Percentiles rank a stretch among this genome's conserved stretches.
Conservation (phyloP, 2,113 vertebrate species). For the Pyxicephalus adspersus region DNA sequence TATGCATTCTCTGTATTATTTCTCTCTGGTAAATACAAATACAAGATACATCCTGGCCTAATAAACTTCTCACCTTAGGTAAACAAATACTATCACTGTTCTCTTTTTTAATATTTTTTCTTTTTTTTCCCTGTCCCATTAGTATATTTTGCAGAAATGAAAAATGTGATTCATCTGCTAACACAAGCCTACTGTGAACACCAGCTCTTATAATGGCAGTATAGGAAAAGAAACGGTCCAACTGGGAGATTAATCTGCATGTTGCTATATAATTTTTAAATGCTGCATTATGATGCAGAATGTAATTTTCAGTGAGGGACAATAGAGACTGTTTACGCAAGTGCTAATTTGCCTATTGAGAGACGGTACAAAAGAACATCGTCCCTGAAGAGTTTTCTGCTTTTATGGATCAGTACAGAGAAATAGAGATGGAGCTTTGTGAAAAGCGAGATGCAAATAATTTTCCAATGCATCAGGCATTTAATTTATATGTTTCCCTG, state of each 20-base stretch:
- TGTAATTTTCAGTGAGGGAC: conserved; percentile 5
- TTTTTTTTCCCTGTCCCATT: not conserved
- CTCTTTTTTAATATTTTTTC: not conserved
- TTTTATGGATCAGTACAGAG: conserved; percentile 21
- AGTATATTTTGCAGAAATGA: not conserved
- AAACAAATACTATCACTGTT: not conserved
- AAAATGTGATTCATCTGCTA: conserved; percentile 9
- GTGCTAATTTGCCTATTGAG: conserved; percentile 40
- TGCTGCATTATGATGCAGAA: not conserved
- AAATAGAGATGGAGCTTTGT: conserved; percentile 4
- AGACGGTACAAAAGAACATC: not conserved
- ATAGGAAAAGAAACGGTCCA: not conserved
- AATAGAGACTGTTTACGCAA: not conserved
- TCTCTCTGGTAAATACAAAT: no score
- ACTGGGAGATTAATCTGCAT: conserved; percentile 8
- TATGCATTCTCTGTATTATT: not conserved
- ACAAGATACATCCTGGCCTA: not conserved
- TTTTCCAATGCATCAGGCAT: conserved; percentile 34
- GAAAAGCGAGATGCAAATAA: conserved; percentile 24
- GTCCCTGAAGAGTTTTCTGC: conserved; percentile 19
- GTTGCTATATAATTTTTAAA: conserved; percentile 16
- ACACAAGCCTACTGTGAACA: not conserved
- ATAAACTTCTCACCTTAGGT: not conserved
- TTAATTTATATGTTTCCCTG: conserved; percentile 41
- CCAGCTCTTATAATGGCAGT: not conserved